Conservation (phyloP, 2,888 invertebrate species). For the Thysanoteuthis rhombus region DNA sequence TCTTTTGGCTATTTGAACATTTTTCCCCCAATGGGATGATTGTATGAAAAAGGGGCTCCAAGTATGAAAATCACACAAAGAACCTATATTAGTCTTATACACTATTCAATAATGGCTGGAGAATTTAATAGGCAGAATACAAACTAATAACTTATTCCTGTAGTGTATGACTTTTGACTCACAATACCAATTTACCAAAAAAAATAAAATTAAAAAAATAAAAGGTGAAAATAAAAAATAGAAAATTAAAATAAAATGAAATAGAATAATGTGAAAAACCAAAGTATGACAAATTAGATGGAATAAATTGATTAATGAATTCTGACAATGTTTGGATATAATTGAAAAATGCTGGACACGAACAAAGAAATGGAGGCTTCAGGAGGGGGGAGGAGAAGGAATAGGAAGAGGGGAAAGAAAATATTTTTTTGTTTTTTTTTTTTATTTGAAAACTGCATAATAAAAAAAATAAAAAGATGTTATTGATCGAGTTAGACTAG, state of each 20-base stretch:
- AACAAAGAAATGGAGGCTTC: background rate
- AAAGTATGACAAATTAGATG: slow-evolving; percentile 12
- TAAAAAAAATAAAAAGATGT: background rate
- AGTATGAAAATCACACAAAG: too few relatives aligned
- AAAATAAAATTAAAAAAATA: background rate
- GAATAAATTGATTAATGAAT: slow-evolving; percentile 12
- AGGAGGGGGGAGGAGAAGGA: background rate
- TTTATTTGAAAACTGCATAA: background rate
- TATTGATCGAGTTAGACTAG: background rate
- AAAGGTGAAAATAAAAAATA: too few relatives aligned
- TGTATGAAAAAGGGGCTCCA: too few relatives aligned
- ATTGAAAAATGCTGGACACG: slow-evolving; percentile 12
- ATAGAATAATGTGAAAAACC: background rate
- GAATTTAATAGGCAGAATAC: background rate
- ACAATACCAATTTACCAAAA: background rate
- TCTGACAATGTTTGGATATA: background rate
- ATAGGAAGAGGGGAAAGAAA: background rate
- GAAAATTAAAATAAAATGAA: too few relatives aligned
- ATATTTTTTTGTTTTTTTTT: background rate
- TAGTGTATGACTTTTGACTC: background rate
- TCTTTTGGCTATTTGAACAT: too few relatives aligned
- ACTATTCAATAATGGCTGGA: too few relatives aligned
- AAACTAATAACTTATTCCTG: background rate
- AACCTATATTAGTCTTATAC: too few relatives aligned
- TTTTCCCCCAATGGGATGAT: too few relatives aligned